These are phyloP conservation scores for Vannuccia rotundouncinata DNA, from an alignment of 2,888 invertebrate species.

Conservation along the genomic window DNA sequence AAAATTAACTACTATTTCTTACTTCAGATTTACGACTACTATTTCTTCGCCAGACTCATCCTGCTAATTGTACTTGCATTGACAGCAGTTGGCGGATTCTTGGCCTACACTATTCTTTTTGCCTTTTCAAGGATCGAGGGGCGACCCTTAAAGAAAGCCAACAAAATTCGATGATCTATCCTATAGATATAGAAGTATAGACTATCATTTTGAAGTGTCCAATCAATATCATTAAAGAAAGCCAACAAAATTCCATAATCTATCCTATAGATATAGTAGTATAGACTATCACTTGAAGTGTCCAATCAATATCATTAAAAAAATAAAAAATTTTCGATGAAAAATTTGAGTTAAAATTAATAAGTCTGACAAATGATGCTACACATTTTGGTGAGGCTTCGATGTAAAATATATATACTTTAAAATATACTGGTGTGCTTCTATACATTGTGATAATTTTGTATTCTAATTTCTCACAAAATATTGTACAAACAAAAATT, in stretches of 20 bases:
- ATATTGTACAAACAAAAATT: no score
- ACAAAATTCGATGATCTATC: not conserved
- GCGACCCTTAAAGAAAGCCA: not conserved
- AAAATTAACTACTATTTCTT: no score
- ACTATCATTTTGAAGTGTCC: not conserved
- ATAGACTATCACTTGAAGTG: not conserved
- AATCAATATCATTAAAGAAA: not conserved
- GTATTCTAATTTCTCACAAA: no score
- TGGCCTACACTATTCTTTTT: not conserved
- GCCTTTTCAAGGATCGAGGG: not conserved
- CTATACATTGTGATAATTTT: no score
- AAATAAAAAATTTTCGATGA: no score
- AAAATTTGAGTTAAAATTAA: no score
- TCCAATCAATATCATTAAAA: not conserved
- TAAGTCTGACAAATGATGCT: no score
- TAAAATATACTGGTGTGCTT: no score
- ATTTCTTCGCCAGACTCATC: not conserved
- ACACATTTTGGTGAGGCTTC: no score
- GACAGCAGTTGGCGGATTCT: not conserved
- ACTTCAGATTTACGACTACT: not conserved
- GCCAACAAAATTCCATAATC: not conserved
- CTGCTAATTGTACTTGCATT: not conserved
- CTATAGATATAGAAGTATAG: no score
- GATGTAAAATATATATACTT: no score
- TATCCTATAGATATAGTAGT: no score